Conservation (phyloP, 1,140 invertebrate genomes). For the Scaptomyza hsui region DNA sequence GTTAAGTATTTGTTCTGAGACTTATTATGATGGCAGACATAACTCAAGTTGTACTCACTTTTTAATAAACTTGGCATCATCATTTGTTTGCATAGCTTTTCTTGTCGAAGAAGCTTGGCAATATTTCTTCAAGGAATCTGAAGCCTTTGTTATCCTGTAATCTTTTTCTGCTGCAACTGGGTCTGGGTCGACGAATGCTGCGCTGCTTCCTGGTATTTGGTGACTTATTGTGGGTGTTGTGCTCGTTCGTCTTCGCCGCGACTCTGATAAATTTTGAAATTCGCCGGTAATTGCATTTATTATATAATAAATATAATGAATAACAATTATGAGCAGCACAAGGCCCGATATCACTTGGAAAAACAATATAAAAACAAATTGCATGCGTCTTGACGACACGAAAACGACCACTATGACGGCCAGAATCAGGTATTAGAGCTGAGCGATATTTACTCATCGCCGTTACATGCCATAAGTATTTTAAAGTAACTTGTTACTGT, state of each 20-base stretch:
- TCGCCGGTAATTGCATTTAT: constrained; percentile 74
- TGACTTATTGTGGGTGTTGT: constrained; percentile 26
- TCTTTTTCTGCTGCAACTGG: constrained; percentile 20
- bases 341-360: constrained; percentile 78
- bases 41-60: constrained; percentile 83
- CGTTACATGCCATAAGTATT: neutral
- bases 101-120: constrained; percentile 24
- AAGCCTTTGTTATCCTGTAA: constrained; percentile 23
- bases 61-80: constrained; percentile 87
- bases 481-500: neutral
- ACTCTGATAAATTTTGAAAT: constrained; percentile 25
- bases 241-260: neutral
- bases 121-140: constrained; percentile 23
- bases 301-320: constrained; percentile 83
- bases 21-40: neutral
- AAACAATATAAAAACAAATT: constrained; percentile 73
- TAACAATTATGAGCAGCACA: constrained; percentile 76
- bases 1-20: constrained; percentile 5
- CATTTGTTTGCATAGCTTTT: constrained; percentile 85
- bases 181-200: constrained; percentile 10
- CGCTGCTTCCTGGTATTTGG: constrained; percentile 21
- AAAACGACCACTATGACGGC: constrained; percentile 3
- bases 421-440: neutral
- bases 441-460: neutral
- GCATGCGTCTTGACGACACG: constrained; percentile 65